Evolutionary conservation across 2,888 invertebrate species (phyloP).

Genomic region (Oithona nana): DNA sequence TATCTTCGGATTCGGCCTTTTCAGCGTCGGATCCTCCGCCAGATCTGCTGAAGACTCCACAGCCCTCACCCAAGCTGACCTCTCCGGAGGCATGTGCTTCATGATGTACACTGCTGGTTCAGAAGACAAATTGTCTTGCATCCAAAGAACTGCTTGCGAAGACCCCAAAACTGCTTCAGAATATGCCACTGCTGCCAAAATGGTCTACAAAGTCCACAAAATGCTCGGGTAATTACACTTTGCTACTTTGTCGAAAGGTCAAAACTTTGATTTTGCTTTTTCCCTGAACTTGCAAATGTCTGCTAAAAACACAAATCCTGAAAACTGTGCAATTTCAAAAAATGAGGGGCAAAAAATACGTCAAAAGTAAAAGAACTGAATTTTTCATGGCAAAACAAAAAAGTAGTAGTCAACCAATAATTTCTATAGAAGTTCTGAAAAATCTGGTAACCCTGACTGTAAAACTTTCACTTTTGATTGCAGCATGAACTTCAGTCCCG

Average conservation of each 20-base stretch:
- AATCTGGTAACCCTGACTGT: not conserved
- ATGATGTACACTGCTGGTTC: slow-evolving; percentile 45
- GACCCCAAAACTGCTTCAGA: slow-evolving; percentile 48
- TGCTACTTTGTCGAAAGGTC: too few species aligned
- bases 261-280: too few species aligned
- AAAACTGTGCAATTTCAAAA: too few species aligned
- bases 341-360: not conserved
- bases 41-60: not conserved
- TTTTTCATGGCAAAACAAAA: not conserved
- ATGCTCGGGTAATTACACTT: not conserved
- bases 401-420: too few species aligned
- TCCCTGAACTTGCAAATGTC: too few species aligned
- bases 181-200: slow-evolving; percentile 56
- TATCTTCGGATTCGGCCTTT: slow-evolving; percentile 56
- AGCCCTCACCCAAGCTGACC: slow-evolving; percentile 13
- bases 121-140: slow-evolving; percentile 43
- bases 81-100: slow-evolving; percentile 35
- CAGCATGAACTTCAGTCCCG: slow-evolving; percentile 33
- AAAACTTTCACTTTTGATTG: slow-evolving; percentile 29
- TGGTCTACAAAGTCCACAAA: slow-evolving; percentile 41
- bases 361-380: not conserved
- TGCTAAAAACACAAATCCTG: too few species aligned
- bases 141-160: slow-evolving; percentile 54
- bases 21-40: slow-evolving; percentile 23
- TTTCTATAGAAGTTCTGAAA: too few species aligned